These are phyloP conservation scores for Amblyteles armatorius DNA, from an alignment of 2,888 invertebrate species.

Conservation along the genomic window DNA sequence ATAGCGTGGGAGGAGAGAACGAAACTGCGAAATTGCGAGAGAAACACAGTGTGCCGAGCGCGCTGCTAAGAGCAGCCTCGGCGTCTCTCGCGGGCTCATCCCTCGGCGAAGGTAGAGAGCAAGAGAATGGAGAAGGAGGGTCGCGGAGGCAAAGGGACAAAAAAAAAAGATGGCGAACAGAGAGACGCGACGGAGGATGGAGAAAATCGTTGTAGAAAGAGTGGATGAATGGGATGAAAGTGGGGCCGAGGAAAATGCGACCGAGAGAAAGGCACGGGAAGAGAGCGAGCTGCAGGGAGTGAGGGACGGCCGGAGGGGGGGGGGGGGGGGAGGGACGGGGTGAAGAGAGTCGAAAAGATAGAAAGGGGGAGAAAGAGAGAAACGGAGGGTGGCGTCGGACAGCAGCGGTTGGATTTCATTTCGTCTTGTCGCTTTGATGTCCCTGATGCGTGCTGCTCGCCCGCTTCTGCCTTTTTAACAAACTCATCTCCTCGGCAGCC, in stretches of 20 bases:
- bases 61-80: conserved; percentile 62
- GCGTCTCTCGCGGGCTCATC: conserved; percentile 63
- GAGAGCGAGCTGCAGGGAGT: conserved; percentile 48
- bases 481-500: conserved; percentile 84
- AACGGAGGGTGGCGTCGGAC: conserved; percentile 71
- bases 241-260: conserved; percentile 51
- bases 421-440: conserved; percentile 85
- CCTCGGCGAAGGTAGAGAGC: conserved; percentile 43
- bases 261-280: conserved; percentile 58
- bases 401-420: conserved; percentile 84
- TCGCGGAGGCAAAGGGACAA: conserved; percentile 48
- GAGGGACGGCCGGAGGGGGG: conserved; percentile 20
- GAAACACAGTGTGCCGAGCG: conserved; percentile 64
- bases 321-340: conserved; percentile 52
- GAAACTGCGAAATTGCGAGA: conserved; percentile 68
- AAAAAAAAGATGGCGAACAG: conserved; percentile 58
- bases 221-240: conserved; percentile 42
- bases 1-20: conserved; percentile 57
- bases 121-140: conserved; percentile 51
- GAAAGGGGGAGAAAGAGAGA: conserved; percentile 65
- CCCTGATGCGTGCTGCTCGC: conserved; percentile 84
- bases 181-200: conserved; percentile 40
- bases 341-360: conserved; percentile 66
- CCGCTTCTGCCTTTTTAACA: conserved; percentile 85
- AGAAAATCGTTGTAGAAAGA: conserved; percentile 54